A percentile compares a stretch with the other conserved stretches of the same genome.
Conservation (phyloP, 2,797 vertebrate species). For the Orientallactaga sibirica region DNA sequence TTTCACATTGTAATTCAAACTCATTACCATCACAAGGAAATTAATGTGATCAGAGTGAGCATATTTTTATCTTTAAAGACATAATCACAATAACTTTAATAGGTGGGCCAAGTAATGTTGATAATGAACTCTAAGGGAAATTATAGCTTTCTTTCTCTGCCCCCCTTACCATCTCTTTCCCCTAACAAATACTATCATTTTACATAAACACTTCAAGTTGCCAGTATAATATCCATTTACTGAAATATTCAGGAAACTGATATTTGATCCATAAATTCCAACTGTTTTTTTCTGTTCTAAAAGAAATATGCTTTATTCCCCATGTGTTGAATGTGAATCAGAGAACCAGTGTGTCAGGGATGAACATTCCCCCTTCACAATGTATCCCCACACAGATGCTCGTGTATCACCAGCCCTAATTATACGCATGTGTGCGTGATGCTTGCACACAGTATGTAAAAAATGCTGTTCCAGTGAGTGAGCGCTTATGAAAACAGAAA, state of each 20-base stretch:
- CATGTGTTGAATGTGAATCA: constrained; percentile 71
- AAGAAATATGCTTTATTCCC: constrained; percentile 72
- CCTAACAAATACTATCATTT: constrained; percentile 51
- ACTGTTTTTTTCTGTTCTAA: constrained; percentile 46
- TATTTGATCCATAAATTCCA: constrained; percentile 77
- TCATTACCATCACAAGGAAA: constrained; percentile 68
- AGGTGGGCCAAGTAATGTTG: constrained; percentile 49
- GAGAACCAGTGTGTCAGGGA: constrained; percentile 62
- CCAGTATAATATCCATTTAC: constrained; percentile 61
- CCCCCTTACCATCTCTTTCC: neutral
- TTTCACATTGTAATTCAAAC: constrained; percentile 72
- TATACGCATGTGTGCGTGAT: constrained; percentile 52
- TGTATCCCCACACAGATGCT: constrained; percentile 67
- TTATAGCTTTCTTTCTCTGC: constrained; percentile 29
- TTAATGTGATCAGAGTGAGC: constrained; percentile 39
- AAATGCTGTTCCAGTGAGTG: constrained; percentile 54
- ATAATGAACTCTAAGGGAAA: constrained; percentile 65
- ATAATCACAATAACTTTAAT: constrained; percentile 62
- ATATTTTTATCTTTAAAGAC: constrained; percentile 70
- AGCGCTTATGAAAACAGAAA: constrained; percentile 75
- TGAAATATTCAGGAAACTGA: constrained; percentile 78
- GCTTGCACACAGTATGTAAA: constrained; percentile 52
- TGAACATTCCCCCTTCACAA: constrained; percentile 70
- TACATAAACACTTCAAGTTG: constrained; percentile 72
- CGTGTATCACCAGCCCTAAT: constrained; percentile 47